phyloP scores from a whole-genome alignment of 2,888 invertebrate species.

The Drosophila mayaguana region DNA sequence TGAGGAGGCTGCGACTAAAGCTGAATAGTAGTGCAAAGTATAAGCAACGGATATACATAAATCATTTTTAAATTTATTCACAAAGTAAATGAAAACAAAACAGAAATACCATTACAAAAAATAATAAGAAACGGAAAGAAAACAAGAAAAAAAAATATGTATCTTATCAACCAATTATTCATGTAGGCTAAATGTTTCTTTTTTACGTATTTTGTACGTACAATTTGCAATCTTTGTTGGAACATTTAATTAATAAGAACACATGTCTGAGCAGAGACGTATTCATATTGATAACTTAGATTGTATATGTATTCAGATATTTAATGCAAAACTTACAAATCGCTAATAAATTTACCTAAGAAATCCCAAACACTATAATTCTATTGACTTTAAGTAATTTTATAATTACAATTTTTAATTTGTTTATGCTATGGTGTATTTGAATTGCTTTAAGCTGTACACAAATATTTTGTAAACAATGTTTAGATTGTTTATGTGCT shows the following conservation, averaged over 20 bases:
- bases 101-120: neutral
- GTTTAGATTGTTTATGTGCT: too few relatives aligned
- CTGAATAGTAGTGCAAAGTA: conserved; percentile 31
- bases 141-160: conserved; percentile 1
- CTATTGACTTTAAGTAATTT: neutral
- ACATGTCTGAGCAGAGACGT: conserved; percentile 22
- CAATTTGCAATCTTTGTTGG: conserved; percentile 25
- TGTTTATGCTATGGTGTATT: neutral
- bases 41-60: conserved; percentile 14
- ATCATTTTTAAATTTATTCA: conserved; percentile 21
- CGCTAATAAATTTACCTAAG: conserved; percentile 58
- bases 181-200: conserved; percentile 34
- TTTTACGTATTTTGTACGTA: conserved; percentile 31
- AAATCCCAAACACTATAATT: neutral
- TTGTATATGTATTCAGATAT: conserved; percentile 43
- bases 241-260: conserved; percentile 29
- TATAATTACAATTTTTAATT: neutral
- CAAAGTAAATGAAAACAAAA: conserved; percentile 2
- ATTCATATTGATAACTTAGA: conserved; percentile 32
- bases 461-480: neutral
- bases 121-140: neutral
- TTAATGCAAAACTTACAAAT: conserved; percentile 38
- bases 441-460: neutral
- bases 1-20: conserved; percentile 44
- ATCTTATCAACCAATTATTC: conserved; percentile 29